Percentiles rank a stretch among this genome's conserved stretches.
phyloP scores from a whole-genome alignment of 2,888 invertebrate genomes.

The Cistogaster globosa region DNA sequence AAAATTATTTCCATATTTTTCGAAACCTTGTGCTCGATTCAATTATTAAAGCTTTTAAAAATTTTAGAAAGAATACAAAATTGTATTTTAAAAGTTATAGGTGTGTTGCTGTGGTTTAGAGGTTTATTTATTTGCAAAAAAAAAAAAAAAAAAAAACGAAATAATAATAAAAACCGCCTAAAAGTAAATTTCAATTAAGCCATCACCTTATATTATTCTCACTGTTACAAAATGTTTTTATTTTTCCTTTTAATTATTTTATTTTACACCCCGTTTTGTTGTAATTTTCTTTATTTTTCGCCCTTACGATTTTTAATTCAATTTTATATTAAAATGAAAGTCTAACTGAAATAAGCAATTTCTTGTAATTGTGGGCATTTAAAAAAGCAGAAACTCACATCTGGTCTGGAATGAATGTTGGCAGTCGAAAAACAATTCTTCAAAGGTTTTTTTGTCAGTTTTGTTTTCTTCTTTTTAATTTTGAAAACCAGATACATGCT shows the following conservation, averaged over 20 bases:
- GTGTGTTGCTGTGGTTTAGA: too few relatives aligned
- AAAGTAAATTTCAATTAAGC: conserved; percentile 82
- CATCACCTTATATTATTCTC: conserved; percentile 81
- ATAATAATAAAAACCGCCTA: conserved; percentile 73
- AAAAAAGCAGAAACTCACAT: not conserved
- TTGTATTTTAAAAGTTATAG: too few relatives aligned
- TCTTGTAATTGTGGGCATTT: not conserved
- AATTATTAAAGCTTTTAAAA: too few relatives aligned
- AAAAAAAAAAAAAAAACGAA: too few relatives aligned
- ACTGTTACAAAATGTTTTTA: conserved; percentile 63
- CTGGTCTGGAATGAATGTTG: not conserved
- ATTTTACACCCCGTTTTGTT: conserved; percentile 39
- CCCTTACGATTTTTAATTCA: not conserved
- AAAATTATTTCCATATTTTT: too few relatives aligned
- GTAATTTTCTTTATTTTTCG: not conserved
- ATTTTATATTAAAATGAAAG: conserved; percentile 36
- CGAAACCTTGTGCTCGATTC: too few relatives aligned
- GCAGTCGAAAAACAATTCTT: conserved; percentile 41
- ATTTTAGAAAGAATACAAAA: too few relatives aligned
- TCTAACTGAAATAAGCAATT: conserved; percentile 19
- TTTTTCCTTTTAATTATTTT: conserved; percentile 1
- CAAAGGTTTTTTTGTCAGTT: not conserved
- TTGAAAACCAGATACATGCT: conserved; percentile 13
- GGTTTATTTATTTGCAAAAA: too few relatives aligned
- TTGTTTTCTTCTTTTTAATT: not conserved